A percentile compares a stretch with the other conserved stretches of the same genome.
Evolutionary conservation across 2,113 vertebrate species (phyloP).

Genomic region (Raja brachyura): DNA sequence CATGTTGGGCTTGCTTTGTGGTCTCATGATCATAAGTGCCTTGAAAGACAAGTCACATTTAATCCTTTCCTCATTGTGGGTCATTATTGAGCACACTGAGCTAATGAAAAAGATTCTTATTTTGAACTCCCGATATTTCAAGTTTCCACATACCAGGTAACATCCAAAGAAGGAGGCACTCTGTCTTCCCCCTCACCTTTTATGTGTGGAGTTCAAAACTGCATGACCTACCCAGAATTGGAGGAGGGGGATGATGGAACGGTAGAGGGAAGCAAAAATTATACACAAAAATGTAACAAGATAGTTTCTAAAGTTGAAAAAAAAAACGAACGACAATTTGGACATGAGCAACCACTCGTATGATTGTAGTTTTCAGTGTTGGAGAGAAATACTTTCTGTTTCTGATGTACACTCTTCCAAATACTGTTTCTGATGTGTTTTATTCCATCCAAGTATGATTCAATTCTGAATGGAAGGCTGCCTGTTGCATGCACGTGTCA

Average conservation of each 20-base stretch:
- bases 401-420: too few relatives aligned
- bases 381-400: not conserved
- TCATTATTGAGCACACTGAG: not conserved
- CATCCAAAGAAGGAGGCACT: not conserved
- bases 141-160: not conserved
- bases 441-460: not conserved
- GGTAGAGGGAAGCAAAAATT: not conserved
- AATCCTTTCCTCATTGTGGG: not conserved
- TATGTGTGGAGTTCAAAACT: not conserved
- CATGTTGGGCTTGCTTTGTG: too few relatives aligned
- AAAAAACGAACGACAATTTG: not conserved
- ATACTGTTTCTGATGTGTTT: not conserved
- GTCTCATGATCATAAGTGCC: too few relatives aligned
- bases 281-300: not conserved
- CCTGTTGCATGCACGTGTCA: not conserved
- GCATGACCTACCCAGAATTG: not conserved
- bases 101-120: not conserved
- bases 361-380: not conserved
- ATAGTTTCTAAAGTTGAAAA: not conserved
- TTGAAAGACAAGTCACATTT: not conserved
- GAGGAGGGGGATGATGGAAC: not conserved
- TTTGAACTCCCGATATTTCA: not conserved
- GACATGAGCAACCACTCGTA: not conserved
- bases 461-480: not conserved
- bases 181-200: not conserved